A percentile compares a stretch with the other conserved stretches of the same genome.
These are phyloP conservation scores for Patella depressa DNA, from an alignment of 2,888 invertebrate species.

Conservation along the genomic window DNA sequence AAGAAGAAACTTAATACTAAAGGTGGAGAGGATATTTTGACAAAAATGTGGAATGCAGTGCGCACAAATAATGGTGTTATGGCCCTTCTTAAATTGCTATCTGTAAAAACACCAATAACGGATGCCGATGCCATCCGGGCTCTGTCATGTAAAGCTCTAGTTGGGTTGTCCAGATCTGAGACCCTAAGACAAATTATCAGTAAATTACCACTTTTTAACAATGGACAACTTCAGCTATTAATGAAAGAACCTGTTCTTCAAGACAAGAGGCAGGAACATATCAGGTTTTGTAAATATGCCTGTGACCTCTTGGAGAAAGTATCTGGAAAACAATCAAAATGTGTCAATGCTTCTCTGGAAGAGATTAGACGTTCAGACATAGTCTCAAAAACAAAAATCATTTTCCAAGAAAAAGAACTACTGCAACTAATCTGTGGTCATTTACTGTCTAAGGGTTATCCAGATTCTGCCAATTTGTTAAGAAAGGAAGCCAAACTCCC, in stretches of 20 bases:
- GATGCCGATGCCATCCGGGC: conserved; percentile 96
- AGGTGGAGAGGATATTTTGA: conserved; percentile 83
- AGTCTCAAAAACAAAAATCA: conserved; percentile 95
- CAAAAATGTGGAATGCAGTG: conserved; percentile 94
- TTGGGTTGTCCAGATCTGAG: conserved; percentile 93
- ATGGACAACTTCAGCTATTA: conserved; percentile 89
- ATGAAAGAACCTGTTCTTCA: conserved; percentile 98
- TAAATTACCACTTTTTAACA: conserved; percentile 93
- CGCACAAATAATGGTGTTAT: conserved; percentile 96
- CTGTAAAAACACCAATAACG: conserved; percentile 93
- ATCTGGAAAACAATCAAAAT: conserved; percentile 85
- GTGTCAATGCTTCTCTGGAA: conserved; percentile 84
- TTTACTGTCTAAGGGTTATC: conserved; percentile 79
- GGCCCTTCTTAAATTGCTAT: conserved; percentile 90
- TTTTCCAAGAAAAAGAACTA: conserved; percentile 93
- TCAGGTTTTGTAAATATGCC: conserved; percentile 94
- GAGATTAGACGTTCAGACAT: conserved; percentile 93
- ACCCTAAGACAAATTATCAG: conserved; percentile 93
- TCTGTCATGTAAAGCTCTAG: conserved; percentile 89
- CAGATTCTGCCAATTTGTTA: conserved; percentile 81
- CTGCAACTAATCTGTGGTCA: conserved; percentile 93
- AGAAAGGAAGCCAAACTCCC: conserved; percentile 80
- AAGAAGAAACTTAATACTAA: conserved; percentile 62
- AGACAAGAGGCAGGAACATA: conserved; percentile 95
- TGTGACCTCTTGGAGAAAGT: conserved; percentile 89